Percentiles rank a stretch among this genome's conserved stretches.
phyloP scores from a whole-genome alignment of 2,888 invertebrate genomes.

The Cosmia trapezina region DNA sequence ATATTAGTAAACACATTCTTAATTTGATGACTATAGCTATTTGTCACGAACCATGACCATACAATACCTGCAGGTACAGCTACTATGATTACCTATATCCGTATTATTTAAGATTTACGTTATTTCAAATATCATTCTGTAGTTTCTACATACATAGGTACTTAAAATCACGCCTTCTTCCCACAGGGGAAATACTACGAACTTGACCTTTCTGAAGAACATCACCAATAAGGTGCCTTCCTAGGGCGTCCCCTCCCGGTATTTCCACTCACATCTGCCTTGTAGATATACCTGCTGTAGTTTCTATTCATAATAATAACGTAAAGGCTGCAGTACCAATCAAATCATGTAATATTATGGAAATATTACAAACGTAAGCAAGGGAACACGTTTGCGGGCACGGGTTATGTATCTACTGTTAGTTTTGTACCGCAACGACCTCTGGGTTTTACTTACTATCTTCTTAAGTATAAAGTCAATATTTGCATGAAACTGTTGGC shows the following conservation, averaged over 20 bases:
- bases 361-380: conserved; percentile 20
- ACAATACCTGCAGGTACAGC: neutral
- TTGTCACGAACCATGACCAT: conserved; percentile 9
- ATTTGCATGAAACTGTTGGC: neutral
- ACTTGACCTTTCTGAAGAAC: too few relatives aligned
- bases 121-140: neutral
- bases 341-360: conserved; percentile 18
- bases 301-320: conserved; percentile 1
- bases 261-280: too few relatives aligned
- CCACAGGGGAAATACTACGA: too few relatives aligned
- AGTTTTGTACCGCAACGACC: neutral
- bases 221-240: too few relatives aligned
- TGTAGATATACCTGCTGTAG: too few relatives aligned
- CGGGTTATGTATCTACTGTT: neutral
- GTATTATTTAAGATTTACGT: neutral
- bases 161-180: too few relatives aligned
- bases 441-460: conserved; percentile 5
- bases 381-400: conserved; percentile 7
- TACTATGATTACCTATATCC: neutral
- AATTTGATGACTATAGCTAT: neutral
- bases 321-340: conserved; percentile 14
- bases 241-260: too few relatives aligned
- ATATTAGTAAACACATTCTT: conserved; percentile 16
- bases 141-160: neutral
- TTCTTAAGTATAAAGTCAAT: conserved; percentile 9